These are phyloP conservation scores for Xenopus borealis DNA, from an alignment of 2,113 vertebrate species.

Conservation along the genomic window DNA sequence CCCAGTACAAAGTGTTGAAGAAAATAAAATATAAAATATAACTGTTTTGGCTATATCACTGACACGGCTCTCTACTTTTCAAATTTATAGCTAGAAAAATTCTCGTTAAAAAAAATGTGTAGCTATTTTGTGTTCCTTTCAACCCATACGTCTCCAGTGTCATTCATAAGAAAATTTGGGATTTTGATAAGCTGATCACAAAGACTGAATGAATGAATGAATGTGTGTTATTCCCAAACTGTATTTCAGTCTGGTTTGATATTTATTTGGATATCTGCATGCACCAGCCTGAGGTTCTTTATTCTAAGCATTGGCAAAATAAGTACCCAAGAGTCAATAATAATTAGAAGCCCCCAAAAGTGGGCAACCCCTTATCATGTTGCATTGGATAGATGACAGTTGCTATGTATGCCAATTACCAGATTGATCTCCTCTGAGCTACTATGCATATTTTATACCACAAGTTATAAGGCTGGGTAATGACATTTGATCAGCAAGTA, in stretches of 20 bases:
- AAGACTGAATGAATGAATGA: not conserved
- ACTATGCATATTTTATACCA: conserved; percentile 28
- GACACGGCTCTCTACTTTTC: too few species aligned
- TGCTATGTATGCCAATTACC: conserved; percentile 25
- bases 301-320: not conserved
- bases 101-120: too few species aligned
- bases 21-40: too few species aligned
- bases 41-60: too few species aligned
- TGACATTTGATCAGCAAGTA: conserved; percentile 34
- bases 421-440: conserved; percentile 5
- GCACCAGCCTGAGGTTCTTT: not conserved
- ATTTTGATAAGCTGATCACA: not conserved
- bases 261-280: not conserved
- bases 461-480: conserved; percentile 6
- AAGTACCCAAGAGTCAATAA: not conserved
- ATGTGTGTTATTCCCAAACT: not conserved
- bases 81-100: too few species aligned
- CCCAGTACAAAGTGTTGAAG: too few species aligned
- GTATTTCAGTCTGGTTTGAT: not conserved
- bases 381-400: conserved; percentile 20
- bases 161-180: not conserved
- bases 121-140: too few species aligned
- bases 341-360: not conserved
- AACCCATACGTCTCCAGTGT: not conserved
- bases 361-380: conserved; percentile 5